Evolutionary conservation across 2,888 invertebrate species (phyloP), one percentile per base, ranked within the genome.

Genomic region (Agapostemon virescens): DNA sequence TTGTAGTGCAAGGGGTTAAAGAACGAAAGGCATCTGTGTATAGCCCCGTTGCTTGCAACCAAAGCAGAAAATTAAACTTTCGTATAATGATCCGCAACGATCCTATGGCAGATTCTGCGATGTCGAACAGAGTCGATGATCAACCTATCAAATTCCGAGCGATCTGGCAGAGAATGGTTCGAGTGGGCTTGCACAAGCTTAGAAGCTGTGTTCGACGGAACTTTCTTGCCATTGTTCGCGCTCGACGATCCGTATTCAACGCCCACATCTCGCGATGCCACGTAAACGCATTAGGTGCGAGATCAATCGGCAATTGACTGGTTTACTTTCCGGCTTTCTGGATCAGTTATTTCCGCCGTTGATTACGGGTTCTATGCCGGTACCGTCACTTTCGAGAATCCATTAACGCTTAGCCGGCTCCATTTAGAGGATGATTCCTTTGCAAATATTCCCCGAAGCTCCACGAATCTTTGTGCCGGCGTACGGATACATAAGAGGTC

Each of bases 201-300:
- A 7, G 15, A 26, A 26, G 15, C 55, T 15, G 7, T 1, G 26
- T 55, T 55, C 15, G 26, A 15, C 6, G 55, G 15, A 23, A 55
- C 55, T 55, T 15, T 26, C 55, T 55, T 26, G 15, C 55, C 55
- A 26, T 55, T 55, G 26, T 26, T 55, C 26, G 55, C 55, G 55
- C 26, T 15, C 26, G 26, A 55, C 55, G 26, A 17, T 55, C 55
- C 55, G 26, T 7, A 26, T 55, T 15, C 26, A 55, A 26, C 52
- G 52, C 52, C 52, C 52, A 23, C 52, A 15, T 1, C 15, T 55
- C 23, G 23, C 52, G 13, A 11, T 26, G 23, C 13, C 52, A 80
- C 76, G 70, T 85, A 83, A 84, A 85, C 83, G 83, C 64, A 63
- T 63, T 36, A 36, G 36, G 26, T n/a, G 63, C 13, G 33, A 63